Evolutionary conservation across 2,113 vertebrate genomes (phyloP).

Genomic region (Oncorhynchus nerka): DNA sequence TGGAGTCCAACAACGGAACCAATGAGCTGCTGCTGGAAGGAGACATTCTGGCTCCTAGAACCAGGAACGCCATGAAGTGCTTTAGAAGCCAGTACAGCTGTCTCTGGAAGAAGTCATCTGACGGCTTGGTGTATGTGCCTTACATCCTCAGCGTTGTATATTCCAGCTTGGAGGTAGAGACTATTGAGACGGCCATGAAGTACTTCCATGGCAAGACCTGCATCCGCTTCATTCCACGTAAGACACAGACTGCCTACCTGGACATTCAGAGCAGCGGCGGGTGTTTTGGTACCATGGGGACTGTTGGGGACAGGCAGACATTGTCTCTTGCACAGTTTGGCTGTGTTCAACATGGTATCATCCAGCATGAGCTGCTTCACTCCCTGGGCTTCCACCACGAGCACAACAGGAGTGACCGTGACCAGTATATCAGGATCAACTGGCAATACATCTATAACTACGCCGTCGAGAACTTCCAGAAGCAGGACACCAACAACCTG

Average conservation of each 20-base stretch:
- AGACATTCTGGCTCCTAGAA: constrained; percentile 39
- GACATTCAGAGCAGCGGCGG: constrained; percentile 44
- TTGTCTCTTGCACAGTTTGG: constrained; percentile 51
- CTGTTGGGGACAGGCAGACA: constrained; percentile 44
- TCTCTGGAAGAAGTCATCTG: constrained; percentile 51
- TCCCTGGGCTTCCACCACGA: constrained; percentile 69
- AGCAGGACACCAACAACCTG: constrained; percentile 44
- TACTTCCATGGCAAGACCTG: constrained; percentile 47
- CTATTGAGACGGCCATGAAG: constrained; percentile 17
- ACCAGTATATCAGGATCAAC: constrained; percentile 53
- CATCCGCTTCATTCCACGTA: constrained; percentile 47
- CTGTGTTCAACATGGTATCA: constrained; percentile 46
- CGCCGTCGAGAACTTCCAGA: constrained; percentile 42
- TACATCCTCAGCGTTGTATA: constrained; percentile 32
- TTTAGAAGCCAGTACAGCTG: neutral
- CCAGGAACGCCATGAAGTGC: constrained; percentile 54
- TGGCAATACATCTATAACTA: constrained; percentile 49
- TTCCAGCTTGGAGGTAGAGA: constrained; percentile 24
- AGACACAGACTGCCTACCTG: constrained; percentile 8
- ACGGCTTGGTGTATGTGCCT: constrained; percentile 43
- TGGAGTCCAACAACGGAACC: constrained; percentile 14
- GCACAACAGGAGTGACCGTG: constrained; percentile 63
- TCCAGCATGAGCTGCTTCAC: constrained; percentile 66
- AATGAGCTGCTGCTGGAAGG: constrained; percentile 40
- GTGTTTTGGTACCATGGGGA: constrained; percentile 55